Evolutionary conservation across 2,888 invertebrate genomes (phyloP), one percentile per base, ranked within the genome.

Genomic region (Drosophila birchii): DNA sequence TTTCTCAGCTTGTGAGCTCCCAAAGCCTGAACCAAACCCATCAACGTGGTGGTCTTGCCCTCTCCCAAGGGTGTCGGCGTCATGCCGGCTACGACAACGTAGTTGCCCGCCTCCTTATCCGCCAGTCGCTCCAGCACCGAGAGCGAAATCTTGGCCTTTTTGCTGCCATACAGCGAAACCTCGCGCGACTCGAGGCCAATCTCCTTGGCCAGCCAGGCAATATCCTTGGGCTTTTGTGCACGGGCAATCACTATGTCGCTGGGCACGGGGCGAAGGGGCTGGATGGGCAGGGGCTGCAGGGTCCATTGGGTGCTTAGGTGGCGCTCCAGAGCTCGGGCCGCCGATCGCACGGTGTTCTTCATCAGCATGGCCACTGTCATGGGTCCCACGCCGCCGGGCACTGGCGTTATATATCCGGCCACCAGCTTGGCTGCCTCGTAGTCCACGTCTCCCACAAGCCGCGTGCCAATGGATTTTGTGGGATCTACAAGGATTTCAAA

Each of bases 281-380:
- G 93, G 32, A 98, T 90, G 0, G 95, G 93, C 53, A 98, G 93
- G n/a, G 94, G 93, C 20, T 94, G 93, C 23, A 98, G 92, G 44
- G 94, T 94, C 98, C 98, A 98, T 39, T 93, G 90, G n/a, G 93
- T 93, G 58, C 93, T 93, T 0, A 74, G 23, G 26, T 95, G 85
- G 32, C 93, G 94, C 32, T 94, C 93, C 16, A 94, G 94, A 59
- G 95, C 93, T 55, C 94, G 94, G 81, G 95, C 93, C 11, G 98
- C 98, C 57, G 98, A 96, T 78, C 96, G 94, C 39, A 98, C 96
- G 0, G 98, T 99, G 93, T 99, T 99, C 85, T 95, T 95, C 97
- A 98, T 97, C 38, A 98, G 93, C 98, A 99, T 99, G 23, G 98
- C 98, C 76, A 98, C 99, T 0, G 99, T 99, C 98, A 99, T 99